Conservation (phyloP, 1,140 invertebrate species). For the Drosophila auraria region DNA sequence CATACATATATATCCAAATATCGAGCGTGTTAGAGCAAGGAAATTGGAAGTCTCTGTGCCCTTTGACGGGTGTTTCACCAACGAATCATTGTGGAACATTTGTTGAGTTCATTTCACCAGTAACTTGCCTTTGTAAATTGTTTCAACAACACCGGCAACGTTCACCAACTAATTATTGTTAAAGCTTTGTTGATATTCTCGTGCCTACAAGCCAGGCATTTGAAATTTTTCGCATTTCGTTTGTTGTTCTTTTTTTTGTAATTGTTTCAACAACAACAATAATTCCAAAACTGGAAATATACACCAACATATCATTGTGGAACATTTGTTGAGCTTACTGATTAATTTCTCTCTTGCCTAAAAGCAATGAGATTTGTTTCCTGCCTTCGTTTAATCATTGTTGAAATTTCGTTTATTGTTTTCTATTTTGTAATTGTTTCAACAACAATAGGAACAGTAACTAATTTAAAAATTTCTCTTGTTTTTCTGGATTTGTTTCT, state of each 20-base stretch:
- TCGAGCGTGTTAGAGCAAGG: conserved; percentile 21
- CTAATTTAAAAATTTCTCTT: too few species aligned
- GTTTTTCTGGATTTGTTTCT: too few species aligned
- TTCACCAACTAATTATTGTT: too few species aligned
- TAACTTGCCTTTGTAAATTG: too few species aligned
- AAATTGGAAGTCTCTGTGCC: neutral
- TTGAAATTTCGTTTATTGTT: neutral
- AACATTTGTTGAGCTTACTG: neutral
- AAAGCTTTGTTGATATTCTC: neutral
- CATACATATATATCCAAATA: conserved; percentile 21
- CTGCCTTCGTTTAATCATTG: neutral
- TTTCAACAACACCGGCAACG: neutral
- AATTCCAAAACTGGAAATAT: neutral
- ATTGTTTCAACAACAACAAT: neutral
- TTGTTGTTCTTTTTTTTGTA: conserved; percentile 1
- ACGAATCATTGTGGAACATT: too few species aligned
- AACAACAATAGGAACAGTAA: neutral
- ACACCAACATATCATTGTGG: neutral
- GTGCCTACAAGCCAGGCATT: neutral
- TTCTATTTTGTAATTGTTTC: conserved; percentile 3
- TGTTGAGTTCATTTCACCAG: too few species aligned
- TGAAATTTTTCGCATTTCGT: neutral
- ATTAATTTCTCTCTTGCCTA: neutral
- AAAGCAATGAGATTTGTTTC: neutral
- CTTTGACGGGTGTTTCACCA: neutral